Base-by-base conservation (phyloP, 2,113 vertebrate species). In the Pachypanchax playfairii region DNA sequence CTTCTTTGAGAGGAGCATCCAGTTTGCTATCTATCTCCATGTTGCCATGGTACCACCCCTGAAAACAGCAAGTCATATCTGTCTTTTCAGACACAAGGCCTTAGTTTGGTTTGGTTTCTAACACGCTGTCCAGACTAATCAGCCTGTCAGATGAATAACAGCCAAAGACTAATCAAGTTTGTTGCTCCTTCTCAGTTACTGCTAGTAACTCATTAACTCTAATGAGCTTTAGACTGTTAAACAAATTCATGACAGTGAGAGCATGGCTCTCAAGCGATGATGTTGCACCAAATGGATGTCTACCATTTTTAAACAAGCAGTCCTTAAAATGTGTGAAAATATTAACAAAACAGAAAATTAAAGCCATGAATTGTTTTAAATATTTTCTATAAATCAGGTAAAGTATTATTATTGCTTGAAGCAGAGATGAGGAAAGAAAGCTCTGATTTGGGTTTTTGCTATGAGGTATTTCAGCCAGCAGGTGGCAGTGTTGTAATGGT, bases 11-110 rank as follows among this genome's bases (percentile, higher is more conserved):
- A 84, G 80, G 73, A 51, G 79, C 80, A 80, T 78, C 77, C 72
- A 69, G 70, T 80, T 82, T 51, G 69, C 83, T 61, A 53, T 80
- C 78, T 83, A 86, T 75, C 88, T 87, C 83, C 63, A 62, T 82
- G 87, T 90, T 90, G 86, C 90, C 90, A 86, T 89, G 89, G 88
- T 65, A 84, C 87, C 78, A 51, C 73, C 87, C 85, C 84, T 86
- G 70, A 79, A 90, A 88, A 79, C 65, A 88, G 83, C 80, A 83
- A 87, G 83, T 90, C 84, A 84, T 70, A 74, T 86, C 84, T 60
- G 71, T 75, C 70, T 80, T 78, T 77, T 84, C 76, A 76, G 70
- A 73, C 58, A 31, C 63, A 80, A 74, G 68, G 11, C 44, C 63
- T 73, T 24, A 57, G 74, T 77, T 79, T 65, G 65, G 50, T 67